phyloP scores from a whole-genome alignment of 2,888 invertebrate genomes.

The Hedychridium roseum region DNA sequence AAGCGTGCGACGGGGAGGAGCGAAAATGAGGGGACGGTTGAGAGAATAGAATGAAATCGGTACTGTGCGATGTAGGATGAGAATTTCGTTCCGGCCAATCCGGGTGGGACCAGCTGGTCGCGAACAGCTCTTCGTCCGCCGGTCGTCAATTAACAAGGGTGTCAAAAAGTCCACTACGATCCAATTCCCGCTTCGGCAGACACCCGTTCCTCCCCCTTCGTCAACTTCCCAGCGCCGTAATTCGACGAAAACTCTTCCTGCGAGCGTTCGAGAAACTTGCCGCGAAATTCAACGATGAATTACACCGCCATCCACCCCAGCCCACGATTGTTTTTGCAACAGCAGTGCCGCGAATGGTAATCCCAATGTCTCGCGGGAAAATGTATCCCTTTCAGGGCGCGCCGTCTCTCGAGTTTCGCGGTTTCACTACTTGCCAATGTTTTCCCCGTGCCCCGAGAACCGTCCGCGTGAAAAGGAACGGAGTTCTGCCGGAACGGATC shows the following conservation, averaged over 20 bases:
- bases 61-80: slow-evolving; percentile 23
- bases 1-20: neutral
- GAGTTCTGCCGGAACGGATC: slow-evolving; percentile 27
- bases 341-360: neutral
- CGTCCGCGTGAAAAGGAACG: slow-evolving; percentile 15
- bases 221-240: slow-evolving; percentile 1
- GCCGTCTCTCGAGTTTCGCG: too few relatives aligned
- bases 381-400: too few relatives aligned
- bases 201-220: slow-evolving; percentile 27
- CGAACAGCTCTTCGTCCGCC: slow-evolving; percentile 50
- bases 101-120: slow-evolving; percentile 51
- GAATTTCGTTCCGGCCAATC: slow-evolving; percentile 40
- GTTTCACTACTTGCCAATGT: too few relatives aligned
- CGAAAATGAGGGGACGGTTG: slow-evolving; percentile 1
- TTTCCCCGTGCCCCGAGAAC: too few relatives aligned
- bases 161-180: slow-evolving; percentile 47
- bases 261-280: neutral
- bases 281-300: neutral
- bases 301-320: neutral
- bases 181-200: slow-evolving; percentile 28
- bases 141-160: slow-evolving; percentile 25
- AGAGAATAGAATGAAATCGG: slow-evolving; percentile 5
- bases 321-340: neutral
- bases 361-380: too few relatives aligned
- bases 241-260: neutral